Conservation (phyloP, 2,113 vertebrate genomes). For the Sinocyclocheilus grahami region DNA sequence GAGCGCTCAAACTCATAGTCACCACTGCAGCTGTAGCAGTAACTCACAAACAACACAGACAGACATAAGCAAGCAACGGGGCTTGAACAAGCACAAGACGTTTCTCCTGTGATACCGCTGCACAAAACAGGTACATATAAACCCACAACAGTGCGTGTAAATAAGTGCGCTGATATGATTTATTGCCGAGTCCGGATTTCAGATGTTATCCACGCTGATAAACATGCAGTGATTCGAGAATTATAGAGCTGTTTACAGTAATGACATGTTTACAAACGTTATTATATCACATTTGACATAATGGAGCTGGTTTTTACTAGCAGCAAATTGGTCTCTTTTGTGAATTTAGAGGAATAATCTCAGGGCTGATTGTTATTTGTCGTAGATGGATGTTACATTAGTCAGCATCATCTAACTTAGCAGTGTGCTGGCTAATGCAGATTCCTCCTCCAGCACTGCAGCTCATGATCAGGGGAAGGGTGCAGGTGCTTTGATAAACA, state of each 20-base stretch:
- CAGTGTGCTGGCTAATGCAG: not conserved
- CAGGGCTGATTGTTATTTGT: not conserved
- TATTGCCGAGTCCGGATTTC: too few species aligned
- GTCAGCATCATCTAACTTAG: not conserved
- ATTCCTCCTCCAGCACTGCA: not conserved
- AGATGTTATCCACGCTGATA: not conserved
- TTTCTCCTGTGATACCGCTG: slow-evolving; percentile 14
- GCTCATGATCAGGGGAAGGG: not conserved
- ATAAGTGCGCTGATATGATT: not conserved
- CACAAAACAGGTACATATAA: slow-evolving; percentile 31
- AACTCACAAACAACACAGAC: slow-evolving; percentile 54
- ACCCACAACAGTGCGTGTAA: not conserved
- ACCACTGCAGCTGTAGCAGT: slow-evolving; percentile 25
- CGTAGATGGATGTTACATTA: not conserved
- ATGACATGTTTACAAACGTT: not conserved
- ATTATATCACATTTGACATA: too few species aligned
- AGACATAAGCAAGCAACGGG: slow-evolving; percentile 26
- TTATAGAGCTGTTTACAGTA: not conserved
- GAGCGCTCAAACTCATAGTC: not conserved
- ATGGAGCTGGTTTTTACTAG: not conserved
- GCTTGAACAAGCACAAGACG: not conserved
- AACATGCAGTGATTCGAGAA: not conserved
- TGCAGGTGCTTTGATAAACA: not conserved
- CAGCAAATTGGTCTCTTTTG: not conserved
- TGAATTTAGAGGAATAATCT: not conserved